Conservation (phyloP, 2,797 vertebrate species). For the Peromyscus aztecus region DNA sequence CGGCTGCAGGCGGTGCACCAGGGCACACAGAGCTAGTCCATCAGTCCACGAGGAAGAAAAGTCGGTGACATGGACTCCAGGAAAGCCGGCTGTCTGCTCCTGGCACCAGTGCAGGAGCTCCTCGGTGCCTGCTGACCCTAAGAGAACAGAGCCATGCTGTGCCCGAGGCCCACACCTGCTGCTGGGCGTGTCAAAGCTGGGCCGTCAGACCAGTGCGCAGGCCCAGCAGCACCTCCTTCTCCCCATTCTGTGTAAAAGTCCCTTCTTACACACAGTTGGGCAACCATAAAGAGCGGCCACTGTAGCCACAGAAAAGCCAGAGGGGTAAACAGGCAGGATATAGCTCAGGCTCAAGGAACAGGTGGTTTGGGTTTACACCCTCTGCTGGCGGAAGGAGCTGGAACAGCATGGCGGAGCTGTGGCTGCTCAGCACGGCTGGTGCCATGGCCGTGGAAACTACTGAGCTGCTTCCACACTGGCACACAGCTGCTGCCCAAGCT, state of each 20-base stretch:
- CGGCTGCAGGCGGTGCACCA: constrained; percentile 93
- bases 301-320: not conserved
- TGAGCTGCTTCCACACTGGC: not conserved
- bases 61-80: constrained; percentile 89
- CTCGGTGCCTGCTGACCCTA: constrained; percentile 86
- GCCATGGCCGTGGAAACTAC: not conserved
- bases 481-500: not conserved
- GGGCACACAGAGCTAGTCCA: constrained; percentile 94
- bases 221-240: not conserved
- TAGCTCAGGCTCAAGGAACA: not conserved
- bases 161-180: not conserved
- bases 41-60: constrained; percentile 94
- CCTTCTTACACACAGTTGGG: not conserved
- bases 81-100: constrained; percentile 91
- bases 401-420: not conserved
- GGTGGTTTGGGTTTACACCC: not conserved
- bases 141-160: constrained; percentile 23
- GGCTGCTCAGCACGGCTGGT: not conserved
- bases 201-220: not conserved
- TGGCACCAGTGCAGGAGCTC: constrained; percentile 95
- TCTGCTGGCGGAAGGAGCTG: not conserved
- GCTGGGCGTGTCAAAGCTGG: not conserved
- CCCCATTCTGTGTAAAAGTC: not conserved
- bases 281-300: not conserved
- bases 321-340: not conserved